Base-by-base conservation (phyloP, 2,113 vertebrate species). In the Platichthys flesus region DNA sequence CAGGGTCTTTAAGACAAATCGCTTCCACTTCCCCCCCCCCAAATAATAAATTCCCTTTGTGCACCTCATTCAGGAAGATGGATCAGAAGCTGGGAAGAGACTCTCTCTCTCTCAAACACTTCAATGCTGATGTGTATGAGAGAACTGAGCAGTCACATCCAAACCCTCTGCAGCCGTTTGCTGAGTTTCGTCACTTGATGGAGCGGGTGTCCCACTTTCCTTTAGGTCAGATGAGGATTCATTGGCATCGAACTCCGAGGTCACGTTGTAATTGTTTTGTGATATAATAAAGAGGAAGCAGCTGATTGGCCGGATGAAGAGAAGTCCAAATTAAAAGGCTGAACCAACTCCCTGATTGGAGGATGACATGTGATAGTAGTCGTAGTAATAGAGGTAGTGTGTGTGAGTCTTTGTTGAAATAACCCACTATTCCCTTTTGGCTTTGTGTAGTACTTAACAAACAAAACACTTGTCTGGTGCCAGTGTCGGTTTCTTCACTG, bases 1-100 rank as follows among this genome's bases (percentile, higher is more conserved):
- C 79, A 51, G 78, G 45, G 26, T 80, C 85, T 78, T 83, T n/a
- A 70, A 82, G 89, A 89, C 86, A 68, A 89, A 83, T 87, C 67
- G 73, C 88, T 91, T 93, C 83, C 79, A 87, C 87, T 89, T 89
- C 47, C 47, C 40, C 37, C 40, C 37, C 37, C 37, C 9, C 9
- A 9, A 0, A 20, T 69, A 87, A 35, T 1, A 69, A 59, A 73
- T 73, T 20, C 74, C 74, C 71, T 89, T 89, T 89, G 85, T 85
- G 57, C 47, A 66, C 62, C 51, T 73, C 9, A 45, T 77, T 80
- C 45, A 69, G 63, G 21, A 4, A 49, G 56, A 61, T 51, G 61
- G 49, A 40, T 40, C 28, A 5, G 4, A 28, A 5, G 28, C 28
- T 23, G 23, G 23, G 23, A 26, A 26, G 26, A 26, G 26, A 26